These are phyloP conservation scores for Tiliqua scincoides DNA, from an alignment of 2,113 vertebrate species.

Conservation along the genomic window DNA sequence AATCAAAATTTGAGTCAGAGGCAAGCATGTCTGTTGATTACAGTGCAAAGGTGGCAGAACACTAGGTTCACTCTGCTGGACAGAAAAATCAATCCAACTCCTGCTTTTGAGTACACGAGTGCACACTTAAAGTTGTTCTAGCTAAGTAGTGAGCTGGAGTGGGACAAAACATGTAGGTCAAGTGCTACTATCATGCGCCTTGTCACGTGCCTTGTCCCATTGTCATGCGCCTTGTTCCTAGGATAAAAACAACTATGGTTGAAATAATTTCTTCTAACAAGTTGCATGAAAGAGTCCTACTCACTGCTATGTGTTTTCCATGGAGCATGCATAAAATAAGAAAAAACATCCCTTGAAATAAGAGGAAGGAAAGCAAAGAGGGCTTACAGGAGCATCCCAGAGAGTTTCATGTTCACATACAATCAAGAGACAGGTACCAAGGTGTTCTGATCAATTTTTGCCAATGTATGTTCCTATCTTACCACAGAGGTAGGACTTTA, in stretches of 20 bases:
- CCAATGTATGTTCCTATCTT: neutral
- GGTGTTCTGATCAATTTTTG: neutral
- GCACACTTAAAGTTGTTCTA: neutral
- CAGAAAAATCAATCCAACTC: neutral
- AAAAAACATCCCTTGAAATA: neutral
- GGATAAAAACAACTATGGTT: neutral
- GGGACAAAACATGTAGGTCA: neutral
- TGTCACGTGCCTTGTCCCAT: too few species aligned
- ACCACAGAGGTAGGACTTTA: too few species aligned
- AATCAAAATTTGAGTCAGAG: neutral
- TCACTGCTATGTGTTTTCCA: neutral
- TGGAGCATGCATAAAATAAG: neutral
- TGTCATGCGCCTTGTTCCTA: neutral
- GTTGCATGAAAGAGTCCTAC: slow-evolving; percentile 16
- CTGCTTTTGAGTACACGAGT: neutral
- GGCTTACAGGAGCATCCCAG: neutral
- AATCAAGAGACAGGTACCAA: neutral
- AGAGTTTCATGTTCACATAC: neutral
- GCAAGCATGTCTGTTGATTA: neutral
- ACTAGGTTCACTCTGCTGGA: neutral
- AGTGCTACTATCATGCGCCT: neutral
- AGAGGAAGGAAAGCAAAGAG: neutral
- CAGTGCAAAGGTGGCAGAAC: neutral
- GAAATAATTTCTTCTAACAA: neutral
- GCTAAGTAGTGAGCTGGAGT: neutral